Conservation (phyloP, 2,888 invertebrate genomes). For the Cremastobaeus sp. region DNA sequence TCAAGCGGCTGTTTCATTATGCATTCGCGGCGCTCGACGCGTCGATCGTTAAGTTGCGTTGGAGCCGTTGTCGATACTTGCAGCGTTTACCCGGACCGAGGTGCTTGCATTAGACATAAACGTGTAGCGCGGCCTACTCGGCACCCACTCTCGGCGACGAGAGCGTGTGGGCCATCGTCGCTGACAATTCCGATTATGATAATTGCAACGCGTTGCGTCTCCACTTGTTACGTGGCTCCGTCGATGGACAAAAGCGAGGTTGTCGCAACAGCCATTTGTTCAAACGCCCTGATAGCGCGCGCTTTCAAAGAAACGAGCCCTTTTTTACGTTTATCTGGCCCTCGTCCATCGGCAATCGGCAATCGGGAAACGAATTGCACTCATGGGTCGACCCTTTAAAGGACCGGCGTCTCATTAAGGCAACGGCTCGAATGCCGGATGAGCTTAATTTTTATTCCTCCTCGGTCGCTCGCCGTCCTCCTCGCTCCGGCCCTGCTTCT, state of each 20-base stretch:
- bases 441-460: slow-evolving; percentile 64
- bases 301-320: slow-evolving; percentile 1
- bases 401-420: slow-evolving; percentile 51
- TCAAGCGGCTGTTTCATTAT: too few relatives aligned
- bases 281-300: slow-evolving; percentile 8
- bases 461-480: slow-evolving; percentile 6
- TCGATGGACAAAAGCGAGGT: too few relatives aligned
- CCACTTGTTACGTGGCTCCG: too few relatives aligned
- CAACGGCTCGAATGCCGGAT: slow-evolving; percentile 61
- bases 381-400: slow-evolving; percentile 52
- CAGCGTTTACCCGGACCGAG: slow-evolving; percentile 11
- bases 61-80: slow-evolving; percentile 29
- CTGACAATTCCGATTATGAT: slow-evolving; percentile 43
- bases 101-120: slow-evolving; percentile 18
- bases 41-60: slow-evolving; percentile 11
- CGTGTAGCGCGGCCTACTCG: slow-evolving; percentile 47
- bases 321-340: slow-evolving; percentile 37
- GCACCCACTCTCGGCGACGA: slow-evolving; percentile 47
- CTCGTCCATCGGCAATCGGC: slow-evolving; percentile 33
- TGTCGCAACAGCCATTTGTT: not conserved
- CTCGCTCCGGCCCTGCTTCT: not conserved
- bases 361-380: slow-evolving; percentile 52
- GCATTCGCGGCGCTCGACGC: slow-evolving; percentile 5
- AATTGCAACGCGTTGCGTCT: slow-evolving; percentile 51
- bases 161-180: slow-evolving; percentile 12